Evolutionary conservation across 1,140 invertebrate genomes (phyloP), one percentile per base, ranked within the genome.

Genomic region (Venustaconcha ellipsiformis): DNA sequence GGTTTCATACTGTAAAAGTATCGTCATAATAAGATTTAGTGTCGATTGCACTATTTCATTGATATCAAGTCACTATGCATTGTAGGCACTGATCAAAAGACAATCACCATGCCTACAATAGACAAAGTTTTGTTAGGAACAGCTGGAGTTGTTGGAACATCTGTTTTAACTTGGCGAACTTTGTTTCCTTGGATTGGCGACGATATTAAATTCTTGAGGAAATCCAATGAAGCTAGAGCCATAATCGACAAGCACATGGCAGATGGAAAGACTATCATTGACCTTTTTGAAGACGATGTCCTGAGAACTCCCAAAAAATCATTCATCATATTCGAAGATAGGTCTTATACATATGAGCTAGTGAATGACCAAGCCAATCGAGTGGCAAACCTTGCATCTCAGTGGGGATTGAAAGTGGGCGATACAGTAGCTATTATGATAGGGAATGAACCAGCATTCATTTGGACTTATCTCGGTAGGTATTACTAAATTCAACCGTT

Each of bases 381-480:
- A 58, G 85, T 88, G 5, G 87, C 86, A 5, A 82, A 82, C 57
- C 70, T 82, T 30, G 78, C 81, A 18, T 55, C 67, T 13, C 59
- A 69, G 2, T 80, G 79, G 70, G 82, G 82, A 1, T 58, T 87
- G 2, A 67, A 75, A 30, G 13, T 60, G 2, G 85, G 82, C 0
- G 84, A 86, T 58, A 81, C 79, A 20, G 82, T 88, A 0, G 83
- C 86, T 8, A 70, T 88, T 11, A 74, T 87, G 73, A 71, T 84
- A 48, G 65, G 79, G 23, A 88, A 88, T 77, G 79, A 82, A n/a
- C 87, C 86, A 26, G 80, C 78, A 15, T 88, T 85, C 72, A 71
- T 87, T 2, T 88, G 87, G 87, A 83, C 81, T 57, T 81, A 86
- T 74, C 67, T 88, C 59, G 87, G 87, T 88, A 80, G 76, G 81